A percentile compares a stretch with the other conserved stretches of the same genome.
Evolutionary conservation across 1,140 invertebrate species (phyloP).

Genomic region (Brachionus calyciflorus): DNA sequence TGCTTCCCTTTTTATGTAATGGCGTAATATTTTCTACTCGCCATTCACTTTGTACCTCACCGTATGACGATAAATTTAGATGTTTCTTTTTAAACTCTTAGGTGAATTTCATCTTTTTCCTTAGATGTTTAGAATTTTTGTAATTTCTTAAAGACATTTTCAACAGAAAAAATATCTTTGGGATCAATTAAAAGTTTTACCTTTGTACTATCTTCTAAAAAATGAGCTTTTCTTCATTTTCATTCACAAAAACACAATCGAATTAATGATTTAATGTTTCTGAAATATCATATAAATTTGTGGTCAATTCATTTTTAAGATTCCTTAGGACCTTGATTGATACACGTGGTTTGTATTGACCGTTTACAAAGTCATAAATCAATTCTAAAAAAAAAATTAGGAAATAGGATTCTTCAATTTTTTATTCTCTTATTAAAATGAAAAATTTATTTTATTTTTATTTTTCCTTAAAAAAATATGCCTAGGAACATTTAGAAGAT

Average conservation of each 20-base stretch:
- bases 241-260: not conserved
- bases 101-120: not conserved
- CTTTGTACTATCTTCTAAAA: not conserved
- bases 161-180: not conserved
- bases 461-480: too few species aligned
- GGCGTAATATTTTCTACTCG: constrained; percentile 31
- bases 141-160: not conserved
- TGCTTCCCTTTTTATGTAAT: constrained; percentile 45
- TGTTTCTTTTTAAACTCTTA: not conserved
- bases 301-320: not conserved
- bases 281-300: not conserved
- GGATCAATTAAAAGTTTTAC: not conserved
- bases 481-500: too few species aligned
- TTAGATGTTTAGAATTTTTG: not conserved
- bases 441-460: too few species aligned
- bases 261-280: not conserved
- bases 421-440: too few species aligned
- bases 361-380: not conserved
- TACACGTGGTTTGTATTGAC: not conserved
- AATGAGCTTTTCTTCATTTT: not conserved
- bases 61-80: not conserved
- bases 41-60: constrained; percentile 31
- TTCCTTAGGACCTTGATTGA: not conserved
- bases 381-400: too few species aligned
- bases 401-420: too few species aligned